Evolutionary conservation across 2,888 invertebrate genomes (phyloP), one percentile per base, ranked within the genome.

Genomic region (Amblyjoppa proteus): DNA sequence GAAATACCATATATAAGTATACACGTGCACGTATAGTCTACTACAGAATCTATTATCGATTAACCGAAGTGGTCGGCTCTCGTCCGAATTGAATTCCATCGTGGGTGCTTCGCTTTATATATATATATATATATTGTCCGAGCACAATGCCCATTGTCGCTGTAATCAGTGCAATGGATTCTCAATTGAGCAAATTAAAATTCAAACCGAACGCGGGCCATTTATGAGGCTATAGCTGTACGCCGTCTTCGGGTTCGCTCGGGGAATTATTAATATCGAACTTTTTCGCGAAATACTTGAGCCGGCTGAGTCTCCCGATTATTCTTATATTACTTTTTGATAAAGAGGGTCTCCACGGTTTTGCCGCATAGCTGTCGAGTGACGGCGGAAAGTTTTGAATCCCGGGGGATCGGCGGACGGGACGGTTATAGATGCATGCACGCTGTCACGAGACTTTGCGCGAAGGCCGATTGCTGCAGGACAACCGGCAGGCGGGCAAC

Each of bases 31-130:
- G 53, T 56, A 66, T 38, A 71, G 38, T 70, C 25, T 28, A 70
- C 49, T n/a, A 20, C 45, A 41, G 53, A 77, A 49, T 84, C 81
- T 71, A 84, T 84, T 84, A 84, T 84, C 81, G 84, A 84, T 84
- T 80, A 56, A 56, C 49, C 64, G 28, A 76, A 84, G 76, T 80
- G 66, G 84, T 56, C 75, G 74, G 41, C 77, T 58, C 66, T 66
- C 41, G n/a, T 74, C 71, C 77, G 66, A 78, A 81, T 74, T 76
- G 69, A 74, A 81, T 61, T 74, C 68, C 61, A 68, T 31, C 56
- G 58, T 73, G 61, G 58, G 61, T 45, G 71, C 73, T 77, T 84
- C 25, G 45, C 77, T 11, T 61, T 9, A 9, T 41, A 41, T 9
- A 38, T 38, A 38, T 38, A 41, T 41, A 34, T 64, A 53, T 61